phyloP scores from a whole-genome alignment of 2,113 vertebrate species.

The Ginglymostoma cirratum region DNA sequence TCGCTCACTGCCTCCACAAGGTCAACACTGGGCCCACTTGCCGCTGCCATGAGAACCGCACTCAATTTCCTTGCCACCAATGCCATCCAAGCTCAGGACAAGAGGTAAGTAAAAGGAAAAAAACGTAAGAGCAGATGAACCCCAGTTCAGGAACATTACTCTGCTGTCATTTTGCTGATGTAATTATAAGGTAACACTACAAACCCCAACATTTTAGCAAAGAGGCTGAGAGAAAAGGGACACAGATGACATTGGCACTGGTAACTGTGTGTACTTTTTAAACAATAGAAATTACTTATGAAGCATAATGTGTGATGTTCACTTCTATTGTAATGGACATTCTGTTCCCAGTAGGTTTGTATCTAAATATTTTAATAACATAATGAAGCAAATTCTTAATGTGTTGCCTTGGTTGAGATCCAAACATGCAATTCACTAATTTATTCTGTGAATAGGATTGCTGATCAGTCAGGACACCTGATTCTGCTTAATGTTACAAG shows the following conservation, averaged over 20 bases:
- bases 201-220: background rate
- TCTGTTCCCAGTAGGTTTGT: background rate
- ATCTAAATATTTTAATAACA: background rate
- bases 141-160: no score
- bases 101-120: no score
- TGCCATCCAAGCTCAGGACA: no score
- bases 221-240: background rate
- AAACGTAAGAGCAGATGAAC: no score
- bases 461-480: background rate
- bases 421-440: background rate
- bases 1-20: no score
- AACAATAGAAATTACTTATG: background rate
- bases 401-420: background rate
- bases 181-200: no score
- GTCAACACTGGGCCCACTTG: no score
- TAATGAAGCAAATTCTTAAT: background rate
- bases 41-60: no score
- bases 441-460: background rate
- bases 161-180: no score
- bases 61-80: no score
- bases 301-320: background rate
- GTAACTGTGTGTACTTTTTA: background rate
- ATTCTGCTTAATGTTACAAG: background rate
- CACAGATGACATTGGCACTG: background rate
- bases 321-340: background rate